Percentiles rank a stretch among this genome's conserved stretches.
Evolutionary conservation across 2,888 invertebrate genomes (phyloP).

Genomic region (Tribolium freemani): DNA sequence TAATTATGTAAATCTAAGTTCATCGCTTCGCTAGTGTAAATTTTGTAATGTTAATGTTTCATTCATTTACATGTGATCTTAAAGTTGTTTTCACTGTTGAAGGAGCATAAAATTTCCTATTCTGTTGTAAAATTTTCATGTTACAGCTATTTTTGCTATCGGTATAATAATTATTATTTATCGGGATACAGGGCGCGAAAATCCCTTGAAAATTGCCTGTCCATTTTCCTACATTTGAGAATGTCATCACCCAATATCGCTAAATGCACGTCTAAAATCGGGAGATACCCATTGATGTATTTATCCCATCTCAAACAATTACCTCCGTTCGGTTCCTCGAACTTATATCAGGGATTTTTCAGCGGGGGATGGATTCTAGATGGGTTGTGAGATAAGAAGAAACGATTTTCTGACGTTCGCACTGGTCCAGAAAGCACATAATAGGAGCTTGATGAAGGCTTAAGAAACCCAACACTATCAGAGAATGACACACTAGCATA

Average conservation of each 20-base stretch:
- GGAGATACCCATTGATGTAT: neutral
- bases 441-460: constrained; percentile 37
- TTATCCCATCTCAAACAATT: constrained; percentile 15
- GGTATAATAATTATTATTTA: too few relatives aligned
- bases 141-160: too few relatives aligned
- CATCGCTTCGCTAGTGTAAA: too few relatives aligned
- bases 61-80: too few relatives aligned
- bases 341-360: constrained; percentile 15
- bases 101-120: too few relatives aligned
- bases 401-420: constrained; percentile 36
- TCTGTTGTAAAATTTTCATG: too few relatives aligned
- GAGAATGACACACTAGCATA: constrained; percentile 27
- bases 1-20: too few relatives aligned
- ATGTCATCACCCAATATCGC: neutral
- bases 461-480: constrained; percentile 31
- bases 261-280: neutral
- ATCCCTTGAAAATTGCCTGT: too few relatives aligned
- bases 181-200: too few relatives aligned
- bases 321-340: constrained; percentile 7
- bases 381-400: constrained; percentile 18
- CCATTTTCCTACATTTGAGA: neutral
- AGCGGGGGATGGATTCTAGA: constrained; percentile 10
- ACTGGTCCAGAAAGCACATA: constrained; percentile 35
- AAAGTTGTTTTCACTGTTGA: too few relatives aligned
- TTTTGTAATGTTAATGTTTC: too few relatives aligned